A percentile compares a stretch with the other conserved stretches of the same genome.
Conservation (phyloP, 2,113 vertebrate genomes). For the Mola mola region DNA sequence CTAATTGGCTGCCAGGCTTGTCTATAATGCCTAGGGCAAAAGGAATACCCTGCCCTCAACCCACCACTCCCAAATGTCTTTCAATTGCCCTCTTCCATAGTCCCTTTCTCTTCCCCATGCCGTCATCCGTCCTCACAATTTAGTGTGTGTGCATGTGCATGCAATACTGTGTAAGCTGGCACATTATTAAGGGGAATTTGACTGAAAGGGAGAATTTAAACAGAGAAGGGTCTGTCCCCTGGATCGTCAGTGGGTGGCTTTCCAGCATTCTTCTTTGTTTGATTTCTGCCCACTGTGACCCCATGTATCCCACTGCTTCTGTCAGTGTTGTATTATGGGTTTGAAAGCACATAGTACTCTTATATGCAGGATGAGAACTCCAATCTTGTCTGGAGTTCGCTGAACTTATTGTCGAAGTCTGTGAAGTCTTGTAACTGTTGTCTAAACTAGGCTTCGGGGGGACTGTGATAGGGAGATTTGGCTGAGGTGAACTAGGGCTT, state of each 20-base stretch:
- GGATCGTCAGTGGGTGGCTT: slow-evolving; percentile 79
- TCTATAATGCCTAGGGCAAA: slow-evolving; percentile 58
- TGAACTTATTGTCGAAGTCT: slow-evolving; percentile 51
- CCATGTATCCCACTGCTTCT: slow-evolving; percentile 54
- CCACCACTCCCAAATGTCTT: slow-evolving; percentile 49
- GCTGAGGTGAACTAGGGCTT: slow-evolving; percentile 44
- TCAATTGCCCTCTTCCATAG: slow-evolving; percentile 55
- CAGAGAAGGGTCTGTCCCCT: slow-evolving; percentile 78
- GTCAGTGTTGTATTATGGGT: slow-evolving; percentile 53
- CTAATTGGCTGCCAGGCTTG: slow-evolving; percentile 69
- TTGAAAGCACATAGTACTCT: slow-evolving; percentile 45
- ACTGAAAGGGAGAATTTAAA: slow-evolving; percentile 69
- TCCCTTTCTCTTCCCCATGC: slow-evolving; percentile 28
- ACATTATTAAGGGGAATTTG: slow-evolving; percentile 79
- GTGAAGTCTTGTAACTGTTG: slow-evolving; percentile 49
- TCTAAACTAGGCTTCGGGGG: slow-evolving; percentile 39
- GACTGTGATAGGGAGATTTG: slow-evolving; percentile 55
- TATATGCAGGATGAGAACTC: slow-evolving; percentile 50
- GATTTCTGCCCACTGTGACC: slow-evolving; percentile 75
- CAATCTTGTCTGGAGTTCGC: slow-evolving; percentile 50
- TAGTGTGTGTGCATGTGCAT: slow-evolving; percentile 41
- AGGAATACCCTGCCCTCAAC: slow-evolving; percentile 43
- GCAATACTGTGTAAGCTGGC: slow-evolving; percentile 67
- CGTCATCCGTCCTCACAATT: slow-evolving; percentile 21
- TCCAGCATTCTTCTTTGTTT: slow-evolving; percentile 75